These are phyloP conservation scores for Cynoglossus semilaevis DNA, from an alignment of 2,113 vertebrate genomes.

Conservation along the genomic window DNA sequence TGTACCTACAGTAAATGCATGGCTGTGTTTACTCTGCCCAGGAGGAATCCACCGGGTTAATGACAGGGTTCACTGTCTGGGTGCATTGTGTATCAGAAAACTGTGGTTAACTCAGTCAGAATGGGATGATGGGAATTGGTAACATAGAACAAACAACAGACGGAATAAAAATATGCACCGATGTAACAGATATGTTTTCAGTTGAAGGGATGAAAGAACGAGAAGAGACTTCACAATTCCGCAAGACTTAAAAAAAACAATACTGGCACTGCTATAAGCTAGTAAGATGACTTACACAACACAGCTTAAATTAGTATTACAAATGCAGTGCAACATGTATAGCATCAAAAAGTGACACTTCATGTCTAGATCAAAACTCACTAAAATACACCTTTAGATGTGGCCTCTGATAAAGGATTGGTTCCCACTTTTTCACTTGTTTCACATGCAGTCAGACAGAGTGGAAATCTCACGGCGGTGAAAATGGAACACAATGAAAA, in stretches of 20 bases:
- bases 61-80: conserved; percentile 44
- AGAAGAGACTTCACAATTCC: no score
- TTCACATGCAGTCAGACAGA: conserved; percentile 13
- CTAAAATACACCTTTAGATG: conserved; percentile 7
- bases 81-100: conserved; percentile 46
- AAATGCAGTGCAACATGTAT: no score
- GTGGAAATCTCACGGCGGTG: conserved; percentile 23
- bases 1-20: no score
- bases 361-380: no score
- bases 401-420: not conserved
- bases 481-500: conserved; percentile 35
- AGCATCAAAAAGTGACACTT: no score
- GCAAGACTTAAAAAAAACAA: no score
- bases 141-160: conserved; percentile 34
- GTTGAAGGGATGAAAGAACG: not conserved
- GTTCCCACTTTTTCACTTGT: conserved; percentile 28
- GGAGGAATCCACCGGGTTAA: conserved; percentile 46
- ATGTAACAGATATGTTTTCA: no score
- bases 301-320: no score
- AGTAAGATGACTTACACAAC: no score
- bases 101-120: conserved; percentile 36
- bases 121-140: conserved; percentile 24
- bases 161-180: not conserved
- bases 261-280: no score
- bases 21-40: conserved; percentile 27